phyloP scores from a whole-genome alignment of 2,888 invertebrate species.

The Cataglyphis cursor region DNA sequence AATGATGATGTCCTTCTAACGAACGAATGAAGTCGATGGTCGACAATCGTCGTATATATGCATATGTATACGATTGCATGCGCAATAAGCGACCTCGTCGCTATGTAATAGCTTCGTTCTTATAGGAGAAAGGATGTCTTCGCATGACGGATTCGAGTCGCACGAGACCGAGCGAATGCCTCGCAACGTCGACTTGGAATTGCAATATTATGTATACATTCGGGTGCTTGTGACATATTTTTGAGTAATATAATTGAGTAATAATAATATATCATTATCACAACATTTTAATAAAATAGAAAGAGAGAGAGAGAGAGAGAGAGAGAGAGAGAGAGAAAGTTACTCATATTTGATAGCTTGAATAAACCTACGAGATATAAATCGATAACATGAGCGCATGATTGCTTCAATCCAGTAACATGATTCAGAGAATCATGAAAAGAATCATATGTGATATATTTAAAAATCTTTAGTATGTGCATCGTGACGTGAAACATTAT shows the following conservation, averaged over 20 bases:
- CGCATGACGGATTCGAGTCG: conserved; percentile 51
- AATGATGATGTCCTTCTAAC: not conserved
- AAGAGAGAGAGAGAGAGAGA: too few relatives aligned
- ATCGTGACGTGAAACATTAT: not conserved
- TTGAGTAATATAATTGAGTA: not conserved
- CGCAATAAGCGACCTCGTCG: conserved; percentile 50
- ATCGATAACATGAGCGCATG: not conserved
- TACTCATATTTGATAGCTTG: not conserved
- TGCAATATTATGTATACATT: conserved; percentile 15
- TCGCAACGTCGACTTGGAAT: conserved; percentile 23
- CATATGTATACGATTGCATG: conserved; percentile 17
- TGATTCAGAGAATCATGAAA: not conserved
- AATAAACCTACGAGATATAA: not conserved
- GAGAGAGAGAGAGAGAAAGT: not conserved
- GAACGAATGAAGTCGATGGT: not conserved
- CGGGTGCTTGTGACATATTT: not conserved
- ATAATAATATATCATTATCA: too few relatives aligned
- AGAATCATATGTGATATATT: not conserved
- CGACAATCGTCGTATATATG: not conserved
- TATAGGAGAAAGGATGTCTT: conserved; percentile 55
- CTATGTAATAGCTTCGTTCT: conserved; percentile 53
- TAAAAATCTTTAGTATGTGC: not conserved
- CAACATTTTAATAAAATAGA: not conserved
- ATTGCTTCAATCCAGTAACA: not conserved
- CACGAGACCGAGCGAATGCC: conserved; percentile 43